Percentiles rank a stretch among this genome's conserved stretches.
Evolutionary conservation across 1,140 invertebrate species (phyloP).

Genomic region (Tenebrio molitor): DNA sequence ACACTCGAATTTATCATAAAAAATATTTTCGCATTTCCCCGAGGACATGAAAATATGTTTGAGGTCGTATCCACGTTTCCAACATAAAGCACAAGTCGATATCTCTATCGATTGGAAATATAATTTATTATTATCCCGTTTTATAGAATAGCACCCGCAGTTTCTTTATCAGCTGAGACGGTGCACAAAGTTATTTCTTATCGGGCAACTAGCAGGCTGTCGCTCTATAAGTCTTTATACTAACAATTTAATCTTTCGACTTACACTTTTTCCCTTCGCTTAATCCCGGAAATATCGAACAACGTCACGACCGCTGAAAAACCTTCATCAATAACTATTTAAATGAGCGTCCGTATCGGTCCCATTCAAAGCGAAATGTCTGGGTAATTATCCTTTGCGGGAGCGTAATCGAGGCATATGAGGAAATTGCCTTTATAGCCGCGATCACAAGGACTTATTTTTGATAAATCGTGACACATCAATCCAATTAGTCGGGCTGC

Average conservation of each 20-base stretch:
- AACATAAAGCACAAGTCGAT: slow-evolving; percentile 51
- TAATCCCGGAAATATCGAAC: slow-evolving; percentile 24
- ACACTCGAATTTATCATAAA: slow-evolving; percentile 19
- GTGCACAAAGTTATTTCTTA: slow-evolving; percentile 47
- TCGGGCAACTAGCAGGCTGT: slow-evolving; percentile 48
- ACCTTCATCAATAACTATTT: slow-evolving; percentile 24
- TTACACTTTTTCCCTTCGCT: slow-evolving; percentile 34
- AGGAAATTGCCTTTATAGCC: slow-evolving; percentile 12
- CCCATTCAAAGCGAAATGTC: slow-evolving; percentile 10
- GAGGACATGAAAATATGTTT: slow-evolving; percentile 42
- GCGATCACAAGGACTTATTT: slow-evolving; percentile 31
- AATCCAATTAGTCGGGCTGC: slow-evolving; percentile 31
- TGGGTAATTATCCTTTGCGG: slow-evolving; percentile 20
- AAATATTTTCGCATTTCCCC: slow-evolving; percentile 32
- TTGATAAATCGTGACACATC: slow-evolving; percentile 34
- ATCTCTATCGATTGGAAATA: slow-evolving; percentile 48
- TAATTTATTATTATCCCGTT: slow-evolving; percentile 53
- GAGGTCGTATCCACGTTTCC: slow-evolving; percentile 47
- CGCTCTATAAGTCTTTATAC: slow-evolving; percentile 49
- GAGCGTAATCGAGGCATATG: slow-evolving; percentile 12
- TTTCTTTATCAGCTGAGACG: slow-evolving; percentile 50
- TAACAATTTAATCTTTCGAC: slow-evolving; percentile 33
- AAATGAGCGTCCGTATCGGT: slow-evolving; percentile 9
- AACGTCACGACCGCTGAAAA: slow-evolving; percentile 23
- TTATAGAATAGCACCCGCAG: slow-evolving; percentile 49